Evolutionary conservation across 2,888 invertebrate genomes (phyloP).

Genomic region (Aphidius colemani): DNA sequence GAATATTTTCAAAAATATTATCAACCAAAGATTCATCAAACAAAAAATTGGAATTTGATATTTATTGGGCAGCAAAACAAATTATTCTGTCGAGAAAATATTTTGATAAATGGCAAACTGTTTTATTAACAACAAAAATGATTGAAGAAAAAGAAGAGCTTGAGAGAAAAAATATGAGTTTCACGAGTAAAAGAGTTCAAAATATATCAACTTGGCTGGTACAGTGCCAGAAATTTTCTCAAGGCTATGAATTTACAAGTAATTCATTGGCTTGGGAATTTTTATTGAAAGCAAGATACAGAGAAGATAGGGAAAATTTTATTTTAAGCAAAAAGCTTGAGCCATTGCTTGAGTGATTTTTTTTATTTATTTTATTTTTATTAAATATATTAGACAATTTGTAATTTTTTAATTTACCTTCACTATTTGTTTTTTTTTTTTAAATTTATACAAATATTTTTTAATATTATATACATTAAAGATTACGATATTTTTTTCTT

Average conservation of each 20-base stretch:
- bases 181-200: conserved; percentile 48
- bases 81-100: conserved; percentile 38
- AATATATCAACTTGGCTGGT: conserved; percentile 55
- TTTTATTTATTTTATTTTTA: neutral
- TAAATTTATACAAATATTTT: neutral
- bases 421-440: neutral
- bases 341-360: conserved; percentile 32
- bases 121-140: conserved; percentile 33
- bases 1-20: conserved; percentile 30
- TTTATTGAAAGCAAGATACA: conserved; percentile 63
- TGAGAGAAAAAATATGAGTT: conserved; percentile 41
- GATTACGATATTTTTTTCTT: no score
- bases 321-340: conserved; percentile 58
- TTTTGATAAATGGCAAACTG: conserved; percentile 41
- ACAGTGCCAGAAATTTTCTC: conserved; percentile 59
- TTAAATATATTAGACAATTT: neutral
- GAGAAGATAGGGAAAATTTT: conserved; percentile 63
- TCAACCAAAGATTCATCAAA: conserved; percentile 21
- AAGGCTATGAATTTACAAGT: conserved; percentile 56
- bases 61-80: conserved; percentile 33
- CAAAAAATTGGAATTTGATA: conserved; percentile 1
- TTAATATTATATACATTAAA: no score
- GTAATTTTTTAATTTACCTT: neutral
- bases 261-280: conserved; percentile 62
- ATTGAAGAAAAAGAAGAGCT: conserved; percentile 31